These are phyloP conservation scores for Oreamnos americanus DNA, from an alignment of 2,113 vertebrate genomes.

Conservation along the genomic window DNA sequence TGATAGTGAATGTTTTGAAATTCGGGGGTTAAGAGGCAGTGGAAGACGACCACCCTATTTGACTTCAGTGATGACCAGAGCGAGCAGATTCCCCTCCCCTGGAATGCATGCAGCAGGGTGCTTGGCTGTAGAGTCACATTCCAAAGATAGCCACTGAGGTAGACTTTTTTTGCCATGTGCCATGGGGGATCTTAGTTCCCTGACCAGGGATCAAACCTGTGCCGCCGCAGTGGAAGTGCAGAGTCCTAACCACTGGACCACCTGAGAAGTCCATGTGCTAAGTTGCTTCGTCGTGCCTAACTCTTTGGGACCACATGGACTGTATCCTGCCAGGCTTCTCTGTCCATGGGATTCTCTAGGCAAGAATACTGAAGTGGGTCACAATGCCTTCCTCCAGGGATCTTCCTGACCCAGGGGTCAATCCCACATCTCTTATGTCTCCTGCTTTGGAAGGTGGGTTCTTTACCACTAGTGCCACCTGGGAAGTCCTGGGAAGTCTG, in stretches of 20 bases:
- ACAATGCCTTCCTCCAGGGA: background rate
- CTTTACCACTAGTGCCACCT: background rate
- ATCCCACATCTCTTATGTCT: background rate
- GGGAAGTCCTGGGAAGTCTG: background rate
- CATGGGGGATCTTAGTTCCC: background rate
- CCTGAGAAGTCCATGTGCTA: background rate
- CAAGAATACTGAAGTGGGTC: background rate
- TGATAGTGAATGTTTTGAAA: constrained; percentile 8
- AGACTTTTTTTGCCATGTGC: background rate
- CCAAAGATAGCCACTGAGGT: constrained; percentile 38
- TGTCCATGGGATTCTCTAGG: background rate
- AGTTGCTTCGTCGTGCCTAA: background rate
- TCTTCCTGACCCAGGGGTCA: background rate
- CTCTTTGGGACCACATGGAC: background rate
- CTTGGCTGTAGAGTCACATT: background rate
- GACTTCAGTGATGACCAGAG: background rate
- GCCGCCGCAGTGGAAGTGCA: background rate
- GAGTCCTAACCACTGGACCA: background rate
- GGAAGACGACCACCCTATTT: background rate
- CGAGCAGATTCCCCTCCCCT: background rate
- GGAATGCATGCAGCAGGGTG: background rate
- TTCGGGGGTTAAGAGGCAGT: constrained; percentile 2
- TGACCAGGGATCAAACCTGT: background rate
- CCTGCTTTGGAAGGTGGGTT: background rate
- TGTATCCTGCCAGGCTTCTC: background rate